phyloP scores from a whole-genome alignment of 1,140 invertebrate species.

The Conopomorpha cramerella region DNA sequence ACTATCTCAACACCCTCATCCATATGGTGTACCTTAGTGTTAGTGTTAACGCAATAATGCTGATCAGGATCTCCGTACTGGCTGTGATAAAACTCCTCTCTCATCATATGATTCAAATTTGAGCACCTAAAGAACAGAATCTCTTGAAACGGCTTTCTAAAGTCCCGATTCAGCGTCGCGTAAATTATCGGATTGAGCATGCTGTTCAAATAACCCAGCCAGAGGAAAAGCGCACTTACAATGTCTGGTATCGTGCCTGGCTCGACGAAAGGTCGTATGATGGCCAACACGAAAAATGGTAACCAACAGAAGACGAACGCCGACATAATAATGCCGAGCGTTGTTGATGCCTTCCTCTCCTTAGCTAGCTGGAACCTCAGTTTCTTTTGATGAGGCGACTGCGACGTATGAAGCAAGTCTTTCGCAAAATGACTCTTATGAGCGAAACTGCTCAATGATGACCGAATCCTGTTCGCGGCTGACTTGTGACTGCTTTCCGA shows the following conservation, averaged over 20 bases:
- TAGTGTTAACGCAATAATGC: constrained; percentile 58
- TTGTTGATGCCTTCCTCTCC: constrained; percentile 93
- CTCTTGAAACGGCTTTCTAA: constrained; percentile 89
- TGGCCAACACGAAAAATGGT: constrained; percentile 92
- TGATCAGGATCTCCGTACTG: constrained; percentile 82
- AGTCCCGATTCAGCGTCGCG: constrained; percentile 89
- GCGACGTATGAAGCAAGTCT: constrained; percentile 43
- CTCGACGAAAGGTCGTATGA: constrained; percentile 82
- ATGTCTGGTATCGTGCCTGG: constrained; percentile 73
- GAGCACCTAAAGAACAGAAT: constrained; percentile 88
- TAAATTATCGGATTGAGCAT: constrained; percentile 93
- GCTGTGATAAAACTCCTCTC: constrained; percentile 90
- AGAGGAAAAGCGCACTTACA: constrained; percentile 76
- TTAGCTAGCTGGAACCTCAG: constrained; percentile 81
- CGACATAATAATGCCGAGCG: constrained; percentile 96
- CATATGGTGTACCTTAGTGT: constrained; percentile 52
- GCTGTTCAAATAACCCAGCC: constrained; percentile 94
- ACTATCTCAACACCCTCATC: constrained; percentile 66
- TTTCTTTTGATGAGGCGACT: constrained; percentile 72
- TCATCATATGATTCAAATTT: constrained; percentile 87
- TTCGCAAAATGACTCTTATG: constrained; percentile 54
- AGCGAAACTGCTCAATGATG: constrained; percentile 51
- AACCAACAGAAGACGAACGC: constrained; percentile 97
- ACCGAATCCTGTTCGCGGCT: constrained; percentile 45
- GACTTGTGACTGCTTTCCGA: constrained; percentile 39